phyloP scores from a whole-genome alignment of 2,113 vertebrate species.

The Zonotrichia leucophrys region DNA sequence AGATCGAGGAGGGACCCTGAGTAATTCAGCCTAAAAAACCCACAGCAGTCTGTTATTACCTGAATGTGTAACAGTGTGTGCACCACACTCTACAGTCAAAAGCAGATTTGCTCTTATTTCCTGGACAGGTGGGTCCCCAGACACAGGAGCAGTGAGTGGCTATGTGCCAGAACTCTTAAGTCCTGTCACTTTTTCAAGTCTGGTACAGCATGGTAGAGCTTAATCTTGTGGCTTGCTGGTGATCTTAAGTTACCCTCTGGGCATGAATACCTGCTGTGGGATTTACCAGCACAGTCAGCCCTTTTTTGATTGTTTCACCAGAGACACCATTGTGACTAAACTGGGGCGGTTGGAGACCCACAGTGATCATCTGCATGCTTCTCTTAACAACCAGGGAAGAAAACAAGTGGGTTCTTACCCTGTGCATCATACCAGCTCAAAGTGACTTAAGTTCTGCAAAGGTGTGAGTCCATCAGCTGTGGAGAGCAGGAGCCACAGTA shows the following conservation, averaged over 20 bases:
- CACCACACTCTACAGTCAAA: neutral
- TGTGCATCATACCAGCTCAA: neutral
- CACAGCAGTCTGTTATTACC: neutral
- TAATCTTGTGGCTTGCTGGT: neutral
- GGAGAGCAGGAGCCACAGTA: neutral
- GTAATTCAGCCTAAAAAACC: neutral
- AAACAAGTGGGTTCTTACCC: neutral
- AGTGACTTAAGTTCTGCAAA: neutral
- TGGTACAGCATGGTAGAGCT: neutral
- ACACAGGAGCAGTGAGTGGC: neutral
- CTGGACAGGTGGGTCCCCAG: neutral
- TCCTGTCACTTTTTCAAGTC: neutral
- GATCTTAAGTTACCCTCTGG: neutral
- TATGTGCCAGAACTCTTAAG: neutral
- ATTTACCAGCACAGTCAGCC: neutral
- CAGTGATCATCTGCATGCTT: neutral
- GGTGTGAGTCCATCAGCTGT: neutral
- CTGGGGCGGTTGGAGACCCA: neutral
- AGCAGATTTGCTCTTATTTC: neutral
- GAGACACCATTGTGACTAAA: neutral
- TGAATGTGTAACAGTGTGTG: neutral
- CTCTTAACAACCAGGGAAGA: neutral
- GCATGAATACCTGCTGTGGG: neutral
- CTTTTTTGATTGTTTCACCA: neutral
- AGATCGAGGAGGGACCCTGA: neutral